Conservation (phyloP, 2,888 invertebrate species). For the Helicoverpa assulta region DNA sequence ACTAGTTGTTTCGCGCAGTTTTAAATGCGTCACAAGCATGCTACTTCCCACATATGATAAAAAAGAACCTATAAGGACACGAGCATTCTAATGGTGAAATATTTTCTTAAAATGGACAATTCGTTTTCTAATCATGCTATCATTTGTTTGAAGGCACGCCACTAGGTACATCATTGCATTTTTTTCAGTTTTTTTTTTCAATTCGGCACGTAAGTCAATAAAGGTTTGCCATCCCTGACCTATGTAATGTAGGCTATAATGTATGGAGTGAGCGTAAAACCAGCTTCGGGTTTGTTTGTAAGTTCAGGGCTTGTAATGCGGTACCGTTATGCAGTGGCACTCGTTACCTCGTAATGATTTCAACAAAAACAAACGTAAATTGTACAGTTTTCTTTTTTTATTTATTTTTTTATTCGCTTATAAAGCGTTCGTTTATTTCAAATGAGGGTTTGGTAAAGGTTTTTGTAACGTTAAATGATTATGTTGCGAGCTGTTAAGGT, state of each 20-base stretch:
- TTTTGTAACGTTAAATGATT: background rate
- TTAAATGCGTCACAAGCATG: too few species aligned
- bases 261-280: constrained; percentile 51
- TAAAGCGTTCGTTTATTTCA: background rate
- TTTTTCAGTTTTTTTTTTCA: too few species aligned
- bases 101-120: too few species aligned
- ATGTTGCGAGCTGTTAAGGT: background rate
- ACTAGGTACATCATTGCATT: too few species aligned
- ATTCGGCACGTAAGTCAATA: too few species aligned
- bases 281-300: constrained; percentile 37
- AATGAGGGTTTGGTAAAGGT: background rate
- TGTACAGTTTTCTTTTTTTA: constrained; percentile 19
- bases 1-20: too few species aligned
- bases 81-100: too few species aligned
- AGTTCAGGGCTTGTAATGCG: constrained; percentile 40
- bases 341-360: constrained; percentile 27
- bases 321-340: constrained; percentile 41
- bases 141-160: too few species aligned
- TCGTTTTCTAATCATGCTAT: too few species aligned
- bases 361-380: constrained; percentile 35
- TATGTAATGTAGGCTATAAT: constrained; percentile 11
- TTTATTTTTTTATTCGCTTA: background rate
- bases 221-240: too few species aligned
- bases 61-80: too few species aligned
- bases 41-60: too few species aligned